Conservation (phyloP, 1,140 invertebrate genomes). For the Meloidogyne hapla region DNA sequence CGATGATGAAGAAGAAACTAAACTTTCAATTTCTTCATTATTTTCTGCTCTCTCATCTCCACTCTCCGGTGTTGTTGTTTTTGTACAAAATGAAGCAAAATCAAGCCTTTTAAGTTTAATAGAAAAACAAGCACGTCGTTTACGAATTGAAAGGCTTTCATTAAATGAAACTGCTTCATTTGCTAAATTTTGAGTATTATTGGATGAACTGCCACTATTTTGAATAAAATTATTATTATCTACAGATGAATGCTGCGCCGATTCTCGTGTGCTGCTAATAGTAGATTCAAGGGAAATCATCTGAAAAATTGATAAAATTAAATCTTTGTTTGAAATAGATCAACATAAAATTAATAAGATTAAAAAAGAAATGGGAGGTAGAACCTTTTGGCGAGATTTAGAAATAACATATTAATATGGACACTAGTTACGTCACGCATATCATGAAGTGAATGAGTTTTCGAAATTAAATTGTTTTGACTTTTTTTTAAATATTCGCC, state of each 20-base stretch:
- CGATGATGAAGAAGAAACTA: background rate
- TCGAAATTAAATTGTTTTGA: background rate
- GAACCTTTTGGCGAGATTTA: too few relatives aligned
- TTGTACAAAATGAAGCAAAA: background rate
- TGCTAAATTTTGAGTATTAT: background rate
- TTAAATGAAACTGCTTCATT: background rate
- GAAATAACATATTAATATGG: too few relatives aligned
- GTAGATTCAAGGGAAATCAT: background rate
- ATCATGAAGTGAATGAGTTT: background rate
- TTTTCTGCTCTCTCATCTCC: background rate
- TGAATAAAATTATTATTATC: background rate
- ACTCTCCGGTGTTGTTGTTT: background rate
- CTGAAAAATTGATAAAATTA: background rate
- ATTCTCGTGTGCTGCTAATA: background rate
- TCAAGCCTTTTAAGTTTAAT: background rate
- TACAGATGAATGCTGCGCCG: background rate
- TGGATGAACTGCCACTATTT: background rate
- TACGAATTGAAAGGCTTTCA: background rate
- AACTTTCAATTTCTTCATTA: constrained; percentile 2
- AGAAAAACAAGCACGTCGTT: background rate
- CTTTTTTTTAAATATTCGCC: background rate
- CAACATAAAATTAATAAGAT: too few relatives aligned
- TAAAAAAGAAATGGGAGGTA: too few relatives aligned
- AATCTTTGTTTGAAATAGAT: too few relatives aligned
- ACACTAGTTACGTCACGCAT: too few relatives aligned